Evolutionary conservation across 2,888 invertebrate genomes (phyloP), one percentile per base, ranked within the genome.

Genomic region (Chymomyza procnemis): DNA sequence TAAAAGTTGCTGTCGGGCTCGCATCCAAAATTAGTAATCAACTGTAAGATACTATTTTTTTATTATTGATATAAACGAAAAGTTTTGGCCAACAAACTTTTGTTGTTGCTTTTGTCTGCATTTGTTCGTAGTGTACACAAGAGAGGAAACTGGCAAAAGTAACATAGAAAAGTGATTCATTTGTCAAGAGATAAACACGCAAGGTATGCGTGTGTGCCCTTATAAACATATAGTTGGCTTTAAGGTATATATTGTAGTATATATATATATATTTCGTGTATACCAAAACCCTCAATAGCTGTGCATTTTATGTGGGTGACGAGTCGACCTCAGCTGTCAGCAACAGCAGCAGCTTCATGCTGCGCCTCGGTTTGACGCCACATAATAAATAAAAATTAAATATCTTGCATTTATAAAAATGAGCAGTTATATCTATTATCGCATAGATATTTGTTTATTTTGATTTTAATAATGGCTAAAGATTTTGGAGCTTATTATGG

Each of bases 291-390:
- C 66, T 71, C 73, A 65, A 67, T 68, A 70, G 22, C 48, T 30
- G 47, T 26, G 57, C 56, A 9, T 58, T 61, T 67, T 66, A 80
- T 76, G 81, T 80, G 79, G 82, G 75, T 80, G 85, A 73, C 70
- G 18, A 54, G 34, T 19, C 71, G 80, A 85, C 80, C 85, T 82
- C 69, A 56, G 67, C 59, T 80, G 80, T 84, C 77, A 79, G 71
- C 77, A 67, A 73, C 65, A 69, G 70, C 77, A 67, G 73, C 65
- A 69, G 71, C 73, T 67, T 69, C 48, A 14, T 18, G n/a, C 3
- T 6, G 18, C 19, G 50, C 19, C 50, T 6, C 19, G 6, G n/a
- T n/a, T 19, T 50, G 50, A 50, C 19, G 50, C 18, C 12, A 18
- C n/a, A 50, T 50, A 69, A 68, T 67, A 61, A 55, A 55, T 22